Conservation (phyloP, 2,888 invertebrate genomes). For the Penaeus monodon region DNA sequence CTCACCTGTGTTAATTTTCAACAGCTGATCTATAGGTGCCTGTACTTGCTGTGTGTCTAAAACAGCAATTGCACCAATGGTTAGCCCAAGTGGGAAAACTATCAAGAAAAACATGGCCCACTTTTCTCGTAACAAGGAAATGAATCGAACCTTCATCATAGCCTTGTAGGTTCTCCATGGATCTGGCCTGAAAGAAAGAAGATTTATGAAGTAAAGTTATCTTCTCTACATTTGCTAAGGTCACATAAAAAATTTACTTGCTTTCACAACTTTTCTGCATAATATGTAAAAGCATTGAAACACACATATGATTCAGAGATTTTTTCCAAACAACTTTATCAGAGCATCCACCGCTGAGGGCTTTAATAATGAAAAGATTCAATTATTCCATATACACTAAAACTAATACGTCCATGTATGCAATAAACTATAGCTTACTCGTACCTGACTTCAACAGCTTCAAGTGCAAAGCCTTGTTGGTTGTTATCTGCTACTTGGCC, state of each 20-base stretch:
- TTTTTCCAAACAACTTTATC: no score
- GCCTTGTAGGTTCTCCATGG: conserved; percentile 78
- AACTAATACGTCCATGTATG: background rate
- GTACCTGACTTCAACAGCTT: conserved; percentile 52
- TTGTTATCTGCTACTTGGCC: background rate
- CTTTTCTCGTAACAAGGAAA: conserved; percentile 79
- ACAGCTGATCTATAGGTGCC: background rate
- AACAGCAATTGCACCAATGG: conserved; percentile 72
- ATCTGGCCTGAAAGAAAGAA: no score
- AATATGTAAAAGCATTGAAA: no score
- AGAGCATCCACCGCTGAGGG: no score
- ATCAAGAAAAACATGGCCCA: conserved; percentile 83
- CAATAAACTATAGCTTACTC: background rate
- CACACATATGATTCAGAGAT: no score
- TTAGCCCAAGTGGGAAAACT: conserved; percentile 74
- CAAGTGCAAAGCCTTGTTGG: conserved; percentile 45
- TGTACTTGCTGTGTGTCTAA: conserved; percentile 70
- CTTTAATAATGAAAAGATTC: no score
- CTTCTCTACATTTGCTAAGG: no score
- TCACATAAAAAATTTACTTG: no score
- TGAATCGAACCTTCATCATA: conserved; percentile 77
- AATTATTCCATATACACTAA: no score
- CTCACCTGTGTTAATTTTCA: conserved; percentile 33
- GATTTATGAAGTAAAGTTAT: no score
- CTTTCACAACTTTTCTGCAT: no score